A percentile compares a stretch with the other conserved stretches of the same genome.
Conservation (phyloP, 2,888 invertebrate species). For the Matsumyia berberina region DNA sequence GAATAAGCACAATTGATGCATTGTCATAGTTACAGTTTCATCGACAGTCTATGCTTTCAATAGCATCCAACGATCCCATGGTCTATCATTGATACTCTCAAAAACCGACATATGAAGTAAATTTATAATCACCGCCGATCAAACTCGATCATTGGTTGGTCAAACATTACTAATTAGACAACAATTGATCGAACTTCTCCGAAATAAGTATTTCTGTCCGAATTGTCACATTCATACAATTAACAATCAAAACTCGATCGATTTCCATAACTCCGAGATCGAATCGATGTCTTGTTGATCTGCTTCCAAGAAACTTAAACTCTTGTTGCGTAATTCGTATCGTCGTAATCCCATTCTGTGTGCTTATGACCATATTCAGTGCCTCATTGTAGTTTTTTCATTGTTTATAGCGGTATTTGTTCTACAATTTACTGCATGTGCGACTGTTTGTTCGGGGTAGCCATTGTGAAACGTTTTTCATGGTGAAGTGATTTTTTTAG, state of each 20-base stretch:
- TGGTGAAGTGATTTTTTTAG: constrained; percentile 22
- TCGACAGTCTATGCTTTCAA: no score
- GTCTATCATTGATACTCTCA: no score
- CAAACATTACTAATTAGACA: constrained; percentile 4
- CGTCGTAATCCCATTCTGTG: constrained; percentile 11
- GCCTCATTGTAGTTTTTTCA: constrained; percentile 7
- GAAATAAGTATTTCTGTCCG: neutral
- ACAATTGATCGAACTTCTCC: neutral
- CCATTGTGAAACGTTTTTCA: constrained; percentile 19
- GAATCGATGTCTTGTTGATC: neutral
- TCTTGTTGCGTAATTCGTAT: constrained; percentile 31
- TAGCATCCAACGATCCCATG: no score
- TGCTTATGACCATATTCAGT: constrained; percentile 56
- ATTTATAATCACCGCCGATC: no score
- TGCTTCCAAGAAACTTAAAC: constrained; percentile 6
- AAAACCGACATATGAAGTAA: no score
- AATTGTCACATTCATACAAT: constrained; percentile 19
- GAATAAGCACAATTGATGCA: no score
- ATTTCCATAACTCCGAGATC: constrained; percentile 2
- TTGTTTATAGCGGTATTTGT: constrained; percentile 58
- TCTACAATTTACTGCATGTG: constrained; percentile 43
- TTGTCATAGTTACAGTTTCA: no score
- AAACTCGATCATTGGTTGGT: no score
- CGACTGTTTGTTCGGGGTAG: constrained; percentile 8
- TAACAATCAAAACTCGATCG: neutral